phyloP scores from a whole-genome alignment of 2,888 invertebrate genomes.

The Neocrepidodera transversa region DNA sequence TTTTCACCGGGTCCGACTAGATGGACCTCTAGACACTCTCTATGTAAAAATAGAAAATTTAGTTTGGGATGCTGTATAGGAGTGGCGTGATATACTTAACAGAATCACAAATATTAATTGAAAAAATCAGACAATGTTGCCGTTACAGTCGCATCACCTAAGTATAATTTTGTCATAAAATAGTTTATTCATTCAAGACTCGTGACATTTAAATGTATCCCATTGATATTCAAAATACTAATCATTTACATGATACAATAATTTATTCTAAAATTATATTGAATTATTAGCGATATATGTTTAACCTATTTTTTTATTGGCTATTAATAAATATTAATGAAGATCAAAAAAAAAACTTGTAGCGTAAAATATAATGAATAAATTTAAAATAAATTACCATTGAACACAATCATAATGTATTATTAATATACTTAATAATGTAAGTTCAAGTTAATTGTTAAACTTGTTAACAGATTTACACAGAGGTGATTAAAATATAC shows the following conservation, averaged over 20 bases:
- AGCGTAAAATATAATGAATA: slow-evolving; percentile 15
- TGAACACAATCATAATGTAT: slow-evolving; percentile 6
- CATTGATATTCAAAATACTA: neutral
- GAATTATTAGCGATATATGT: slow-evolving; percentile 4
- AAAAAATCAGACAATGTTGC: too few species aligned
- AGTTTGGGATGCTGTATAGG: too few species aligned
- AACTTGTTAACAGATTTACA: slow-evolving; percentile 12
- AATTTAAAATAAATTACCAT: slow-evolving; percentile 8
- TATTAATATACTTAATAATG: neutral
- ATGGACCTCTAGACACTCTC: too few species aligned
- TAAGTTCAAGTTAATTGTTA: slow-evolving; percentile 3
- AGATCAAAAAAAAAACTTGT: neutral
- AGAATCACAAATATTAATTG: too few species aligned
- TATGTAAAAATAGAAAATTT: too few species aligned
- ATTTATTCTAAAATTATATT: neutral
- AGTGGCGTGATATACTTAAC: too few species aligned
- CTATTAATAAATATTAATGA: slow-evolving; percentile 5
- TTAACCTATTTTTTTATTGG: slow-evolving; percentile 8
- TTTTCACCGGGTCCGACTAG: too few species aligned
- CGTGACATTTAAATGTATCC: too few species aligned
- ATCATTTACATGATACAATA: slow-evolving; percentile 7
- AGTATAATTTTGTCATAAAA: too few species aligned
- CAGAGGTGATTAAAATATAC: neutral
- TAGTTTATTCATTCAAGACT: too few species aligned
- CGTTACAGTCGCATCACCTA: too few species aligned